phyloP scores from a whole-genome alignment of 2,113 vertebrate genomes.

The Hippocampus barbouri region DNA sequence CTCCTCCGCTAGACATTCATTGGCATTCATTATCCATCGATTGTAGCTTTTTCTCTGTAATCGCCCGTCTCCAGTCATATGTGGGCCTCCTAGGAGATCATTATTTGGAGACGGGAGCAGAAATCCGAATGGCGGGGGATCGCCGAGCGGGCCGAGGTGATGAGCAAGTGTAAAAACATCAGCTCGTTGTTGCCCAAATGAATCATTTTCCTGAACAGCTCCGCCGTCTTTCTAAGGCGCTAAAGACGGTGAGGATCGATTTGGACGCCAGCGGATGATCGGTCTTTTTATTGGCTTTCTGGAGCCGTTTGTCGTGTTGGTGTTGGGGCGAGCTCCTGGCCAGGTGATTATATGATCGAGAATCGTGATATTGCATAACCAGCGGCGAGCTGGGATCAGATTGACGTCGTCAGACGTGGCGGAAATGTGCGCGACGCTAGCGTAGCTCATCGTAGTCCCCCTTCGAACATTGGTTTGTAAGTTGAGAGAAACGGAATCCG shows the following conservation, averaged over 20 bases:
- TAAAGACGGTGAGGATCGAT: constrained; percentile 1
- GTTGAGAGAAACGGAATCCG: too few species aligned
- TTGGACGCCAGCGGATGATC: not conserved
- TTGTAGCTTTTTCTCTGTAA: constrained; percentile 53
- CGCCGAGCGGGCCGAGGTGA: constrained; percentile 12
- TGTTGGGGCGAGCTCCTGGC: too few species aligned
- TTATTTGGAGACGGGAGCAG: constrained; percentile 32
- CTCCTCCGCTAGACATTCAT: constrained; percentile 51
- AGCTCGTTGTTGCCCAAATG: not conserved
- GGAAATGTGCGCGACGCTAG: too few species aligned
- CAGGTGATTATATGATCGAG: too few species aligned
- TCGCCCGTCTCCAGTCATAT: constrained; percentile 48
- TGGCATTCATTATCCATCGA: constrained; percentile 62
- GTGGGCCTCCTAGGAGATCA: constrained; percentile 47
- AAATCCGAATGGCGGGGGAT: constrained; percentile 16
- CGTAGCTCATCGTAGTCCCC: too few species aligned
- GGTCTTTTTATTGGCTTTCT: constrained; percentile 1
- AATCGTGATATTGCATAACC: too few species aligned
- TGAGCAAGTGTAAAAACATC: constrained; percentile 13
- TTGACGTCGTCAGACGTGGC: too few species aligned
- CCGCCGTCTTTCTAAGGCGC: not conserved
- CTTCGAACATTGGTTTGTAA: too few species aligned
- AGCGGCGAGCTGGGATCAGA: too few species aligned
- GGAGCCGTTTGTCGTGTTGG: not conserved
- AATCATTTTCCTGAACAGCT: constrained; percentile 4